Evolutionary conservation across 2,888 invertebrate genomes (phyloP).

Genomic region (Eristalis tenax): DNA sequence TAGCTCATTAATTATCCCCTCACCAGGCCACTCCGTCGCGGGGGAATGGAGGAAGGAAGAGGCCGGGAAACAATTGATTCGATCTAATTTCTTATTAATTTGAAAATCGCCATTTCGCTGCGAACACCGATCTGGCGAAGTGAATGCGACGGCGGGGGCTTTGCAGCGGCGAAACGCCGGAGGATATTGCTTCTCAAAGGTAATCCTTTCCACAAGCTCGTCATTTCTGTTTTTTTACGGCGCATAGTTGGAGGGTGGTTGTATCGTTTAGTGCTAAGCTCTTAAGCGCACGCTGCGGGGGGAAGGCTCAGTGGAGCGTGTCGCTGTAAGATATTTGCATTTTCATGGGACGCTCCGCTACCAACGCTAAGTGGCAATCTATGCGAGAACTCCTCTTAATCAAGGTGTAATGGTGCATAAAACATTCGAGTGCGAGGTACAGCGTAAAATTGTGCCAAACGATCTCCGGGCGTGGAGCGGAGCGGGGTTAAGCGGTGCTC

Average conservation of each 20-base stretch:
- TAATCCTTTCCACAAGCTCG: conserved; percentile 19
- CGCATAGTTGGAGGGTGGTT: background rate
- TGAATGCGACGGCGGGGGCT: background rate
- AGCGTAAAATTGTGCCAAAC: background rate
- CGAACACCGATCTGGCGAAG: background rate
- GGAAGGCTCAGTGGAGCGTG: background rate
- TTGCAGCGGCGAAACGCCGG: background rate
- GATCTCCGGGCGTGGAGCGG: background rate
- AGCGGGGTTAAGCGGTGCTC: background rate
- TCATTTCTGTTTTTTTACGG: background rate
- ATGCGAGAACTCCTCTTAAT: conserved; percentile 21
- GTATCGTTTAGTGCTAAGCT: conserved; percentile 3
- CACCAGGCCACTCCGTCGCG: background rate
- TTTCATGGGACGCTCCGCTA: conserved; percentile 9
- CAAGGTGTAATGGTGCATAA: conserved; percentile 20
- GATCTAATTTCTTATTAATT: conserved; percentile 48
- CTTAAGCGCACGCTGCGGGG: background rate
- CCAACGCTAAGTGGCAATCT: conserved; percentile 12
- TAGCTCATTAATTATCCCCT: conserved; percentile 66
- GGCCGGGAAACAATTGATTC: conserved; percentile 44
- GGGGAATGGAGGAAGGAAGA: background rate
- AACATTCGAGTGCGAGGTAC: background rate
- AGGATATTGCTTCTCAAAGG: conserved; percentile 27
- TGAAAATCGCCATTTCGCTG: conserved; percentile 35
- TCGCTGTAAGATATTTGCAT: conserved; percentile 19